Percentiles rank a stretch among this genome's conserved stretches.
Evolutionary conservation across 2,888 invertebrate species (phyloP).

Genomic region (Tridacna gigas): DNA sequence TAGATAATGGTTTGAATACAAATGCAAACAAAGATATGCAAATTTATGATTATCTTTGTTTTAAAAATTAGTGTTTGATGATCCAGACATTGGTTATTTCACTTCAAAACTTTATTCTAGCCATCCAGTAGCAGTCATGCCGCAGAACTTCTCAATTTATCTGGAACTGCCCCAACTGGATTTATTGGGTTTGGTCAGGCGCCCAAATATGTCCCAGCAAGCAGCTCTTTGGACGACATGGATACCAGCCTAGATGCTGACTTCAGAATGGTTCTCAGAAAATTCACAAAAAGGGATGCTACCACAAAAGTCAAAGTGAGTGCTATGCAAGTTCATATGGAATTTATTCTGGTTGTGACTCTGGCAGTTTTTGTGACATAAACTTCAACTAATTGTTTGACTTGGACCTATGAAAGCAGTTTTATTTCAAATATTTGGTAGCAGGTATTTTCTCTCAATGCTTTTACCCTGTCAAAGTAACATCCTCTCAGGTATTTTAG

Average conservation of each 20-base stretch:
- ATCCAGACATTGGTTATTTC: neutral
- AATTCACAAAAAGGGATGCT: conserved; percentile 95
- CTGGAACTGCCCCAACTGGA: conserved; percentile 85
- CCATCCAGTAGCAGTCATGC: conserved; percentile 96
- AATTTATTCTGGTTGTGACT: too few species aligned
- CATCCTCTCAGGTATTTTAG: too few species aligned
- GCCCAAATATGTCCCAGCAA: conserved; percentile 87
- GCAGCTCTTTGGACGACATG: conserved; percentile 86
- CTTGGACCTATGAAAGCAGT: too few species aligned
- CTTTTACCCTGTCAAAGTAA: too few species aligned
- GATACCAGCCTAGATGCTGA: conserved; percentile 89
- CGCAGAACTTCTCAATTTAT: conserved; percentile 91
- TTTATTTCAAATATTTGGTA: too few species aligned
- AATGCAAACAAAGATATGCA: neutral
- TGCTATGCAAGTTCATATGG: too few species aligned
- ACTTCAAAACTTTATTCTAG: conserved; percentile 85
- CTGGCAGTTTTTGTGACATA: too few species aligned
- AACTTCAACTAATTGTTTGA: too few species aligned
- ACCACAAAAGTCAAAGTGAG: conserved; percentile 93
- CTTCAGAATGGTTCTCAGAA: conserved; percentile 92
- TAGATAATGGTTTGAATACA: neutral
- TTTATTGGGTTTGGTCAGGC: conserved; percentile 89
- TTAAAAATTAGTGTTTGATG: neutral
- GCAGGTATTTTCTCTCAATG: too few species aligned
- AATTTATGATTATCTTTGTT: neutral